Evolutionary conservation across 1,140 invertebrate species (phyloP).

Genomic region (Stenopsyche tienmushanensis): DNA sequence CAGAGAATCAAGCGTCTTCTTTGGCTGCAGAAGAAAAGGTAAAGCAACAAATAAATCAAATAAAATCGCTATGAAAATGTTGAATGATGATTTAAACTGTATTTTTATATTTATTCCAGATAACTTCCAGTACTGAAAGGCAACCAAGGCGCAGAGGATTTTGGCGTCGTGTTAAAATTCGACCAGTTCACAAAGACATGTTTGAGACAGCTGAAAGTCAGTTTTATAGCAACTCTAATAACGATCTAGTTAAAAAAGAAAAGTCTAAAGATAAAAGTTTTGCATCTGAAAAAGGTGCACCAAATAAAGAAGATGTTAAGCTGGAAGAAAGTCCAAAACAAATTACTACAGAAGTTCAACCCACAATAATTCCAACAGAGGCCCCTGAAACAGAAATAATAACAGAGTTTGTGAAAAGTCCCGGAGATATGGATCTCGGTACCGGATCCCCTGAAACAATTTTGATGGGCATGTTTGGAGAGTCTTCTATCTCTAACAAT

Average conservation of each 20-base stretch:
- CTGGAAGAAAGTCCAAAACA: slow-evolving; percentile 1
- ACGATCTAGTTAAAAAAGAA: slow-evolving; percentile 45
- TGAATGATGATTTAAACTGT: not conserved
- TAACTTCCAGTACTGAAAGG: slow-evolving; percentile 44
- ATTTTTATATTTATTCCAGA: slow-evolving; percentile 17
- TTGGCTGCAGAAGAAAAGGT: slow-evolving; percentile 27
- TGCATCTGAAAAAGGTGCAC: not conserved
- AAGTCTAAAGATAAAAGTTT: not conserved
- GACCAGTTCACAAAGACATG: slow-evolving; percentile 57
- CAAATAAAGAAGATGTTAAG: slow-evolving; percentile 12
- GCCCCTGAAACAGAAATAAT: slow-evolving; percentile 5
- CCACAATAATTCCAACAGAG: slow-evolving; percentile 3
- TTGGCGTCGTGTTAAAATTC: slow-evolving; percentile 63
- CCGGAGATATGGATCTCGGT: slow-evolving; percentile 28
- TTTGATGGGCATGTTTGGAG: not conserved
- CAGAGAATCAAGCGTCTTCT: slow-evolving; percentile 25
- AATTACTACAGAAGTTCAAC: slow-evolving; percentile 2
- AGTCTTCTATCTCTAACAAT: not conserved
- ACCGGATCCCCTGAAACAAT: slow-evolving; percentile 24
- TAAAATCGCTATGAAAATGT: not conserved
- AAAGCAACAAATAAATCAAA: not conserved
- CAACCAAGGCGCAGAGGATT: slow-evolving; percentile 60
- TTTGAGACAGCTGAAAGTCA: slow-evolving; percentile 71
- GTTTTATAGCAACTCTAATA: slow-evolving; percentile 52
- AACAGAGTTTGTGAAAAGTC: slow-evolving; percentile 9